These are phyloP conservation scores for Dorcus hopei DNA, from an alignment of 2,888 invertebrate species.

Conservation along the genomic window DNA sequence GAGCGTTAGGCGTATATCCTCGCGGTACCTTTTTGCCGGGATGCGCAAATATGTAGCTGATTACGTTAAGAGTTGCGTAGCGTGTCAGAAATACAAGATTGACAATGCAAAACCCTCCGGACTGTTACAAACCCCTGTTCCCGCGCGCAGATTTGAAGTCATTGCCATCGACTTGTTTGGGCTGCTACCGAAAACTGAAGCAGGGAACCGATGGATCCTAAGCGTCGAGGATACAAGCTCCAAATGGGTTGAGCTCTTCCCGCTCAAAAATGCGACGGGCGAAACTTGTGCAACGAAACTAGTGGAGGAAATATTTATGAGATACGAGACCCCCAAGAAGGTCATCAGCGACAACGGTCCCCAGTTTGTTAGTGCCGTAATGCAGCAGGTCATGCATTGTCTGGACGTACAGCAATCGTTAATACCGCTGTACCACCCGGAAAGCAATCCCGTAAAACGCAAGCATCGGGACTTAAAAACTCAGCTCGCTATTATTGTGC, in stretches of 20 bases:
- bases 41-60: too few species aligned
- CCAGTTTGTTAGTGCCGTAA: conserved; percentile 4
- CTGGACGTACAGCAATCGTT: conserved; percentile 12
- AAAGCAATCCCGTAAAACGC: conserved; percentile 38
- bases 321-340: conserved; percentile 36
- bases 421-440: conserved; percentile 38
- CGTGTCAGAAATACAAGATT: too few species aligned
- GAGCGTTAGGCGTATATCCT: too few species aligned
- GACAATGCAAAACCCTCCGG: too few species aligned
- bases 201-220: conserved; percentile 19
- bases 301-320: conserved; percentile 35
- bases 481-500: conserved; percentile 30
- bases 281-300: conserved; percentile 32
- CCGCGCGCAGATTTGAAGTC: too few species aligned
- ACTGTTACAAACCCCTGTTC: too few species aligned
- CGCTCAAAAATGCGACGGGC: conserved; percentile 32
- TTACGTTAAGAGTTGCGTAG: too few species aligned
- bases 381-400: conserved; percentile 5
- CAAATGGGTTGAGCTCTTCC: conserved; percentile 38
- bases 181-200: conserved; percentile 24
- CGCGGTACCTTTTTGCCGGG: too few species aligned
- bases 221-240: conserved; percentile 10
- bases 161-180: conserved; percentile 33
- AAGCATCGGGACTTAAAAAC: conserved; percentile 35
- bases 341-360: conserved; percentile 30